A percentile compares a stretch with the other conserved stretches of the same genome.
These are phyloP conservation scores for Clepsis dumicolana DNA, from an alignment of 2,888 invertebrate species.

Conservation along the genomic window DNA sequence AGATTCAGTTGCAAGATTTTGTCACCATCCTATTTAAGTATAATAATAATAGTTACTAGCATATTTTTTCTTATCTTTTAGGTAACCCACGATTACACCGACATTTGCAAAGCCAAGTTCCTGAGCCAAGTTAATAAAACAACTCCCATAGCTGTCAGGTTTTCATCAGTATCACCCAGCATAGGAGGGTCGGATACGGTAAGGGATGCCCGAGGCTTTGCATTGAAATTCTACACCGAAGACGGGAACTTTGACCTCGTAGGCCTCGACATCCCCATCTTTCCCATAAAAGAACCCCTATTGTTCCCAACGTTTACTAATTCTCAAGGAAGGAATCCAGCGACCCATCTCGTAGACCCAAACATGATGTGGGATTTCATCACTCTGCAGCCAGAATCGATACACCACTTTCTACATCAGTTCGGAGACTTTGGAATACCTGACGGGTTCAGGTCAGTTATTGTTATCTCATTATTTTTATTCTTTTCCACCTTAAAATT, in stretches of 20 bases:
- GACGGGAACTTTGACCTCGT: conserved; percentile 96
- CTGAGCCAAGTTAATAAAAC: conserved; percentile 91
- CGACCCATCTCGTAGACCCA: conserved; percentile 92
- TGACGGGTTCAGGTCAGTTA: conserved; percentile 88
- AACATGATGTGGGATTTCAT: conserved; percentile 98
- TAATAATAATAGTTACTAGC: too few species aligned
- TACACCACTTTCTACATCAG: conserved; percentile 92
- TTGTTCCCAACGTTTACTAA: conserved; percentile 96
- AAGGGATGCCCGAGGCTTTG: conserved; percentile 95
- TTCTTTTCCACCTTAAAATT: too few species aligned
- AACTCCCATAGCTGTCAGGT: conserved; percentile 91
- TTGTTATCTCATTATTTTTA: background rate
- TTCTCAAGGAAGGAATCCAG: conserved; percentile 96
- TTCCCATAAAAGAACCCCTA: conserved; percentile 94
- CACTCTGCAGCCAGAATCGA: conserved; percentile 92
- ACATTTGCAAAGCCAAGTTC: conserved; percentile 91
- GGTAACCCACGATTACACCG: conserved; percentile 92
- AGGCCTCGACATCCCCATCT: conserved; percentile 95
- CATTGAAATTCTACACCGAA: conserved; percentile 95
- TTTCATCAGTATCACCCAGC: conserved; percentile 93
- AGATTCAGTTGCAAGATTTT: too few species aligned
- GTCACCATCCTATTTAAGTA: background rate
- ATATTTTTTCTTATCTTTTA: conserved; percentile 3
- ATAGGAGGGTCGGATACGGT: conserved; percentile 94
- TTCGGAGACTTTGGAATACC: conserved; percentile 96